Base-by-base conservation (phyloP, 2,888 invertebrate species). In the Troides aeacus region DNA sequence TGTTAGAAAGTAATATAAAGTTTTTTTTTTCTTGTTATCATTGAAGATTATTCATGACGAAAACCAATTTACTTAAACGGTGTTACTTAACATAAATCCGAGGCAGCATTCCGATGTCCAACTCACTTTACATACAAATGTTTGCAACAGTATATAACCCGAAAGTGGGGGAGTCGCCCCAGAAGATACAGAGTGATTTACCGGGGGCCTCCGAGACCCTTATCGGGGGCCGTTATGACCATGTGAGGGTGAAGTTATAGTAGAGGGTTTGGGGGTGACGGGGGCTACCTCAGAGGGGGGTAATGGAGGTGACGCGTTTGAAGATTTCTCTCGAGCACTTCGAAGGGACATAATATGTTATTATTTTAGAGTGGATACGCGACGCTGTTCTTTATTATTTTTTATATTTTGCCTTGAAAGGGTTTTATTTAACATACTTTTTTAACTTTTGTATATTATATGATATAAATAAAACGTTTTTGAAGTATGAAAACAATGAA, bases 191-290 rank as follows among this genome's bases (percentile, higher is more conserved):
- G 89, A 89, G 89, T 90, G 92, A 90, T 90, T 92, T 90, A 91
- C 85, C 76, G 89, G 86, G 90, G 89, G 89, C 86, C 90, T 87
- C 80, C 77, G 84, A 84, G 90, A 88, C 91, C 92, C 92, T 92
- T 92, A 92, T 92, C 92, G 85, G 82, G 85, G 81, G 88, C 88
- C 90, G 92, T 92, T 92, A 92, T 92, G 92, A 92, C 92, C 92
- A 92, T 92, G 92, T 92, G 92, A 92, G 92, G 90, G 90, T 84
- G 89, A 84, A 85, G 88, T 86, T 88, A 88, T 87, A 86, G 87
- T 87, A 82, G 81, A 82, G 77, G 77, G 81, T 79, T 78, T 77
- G 72, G 76, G 77, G 81, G 78, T 77, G 78, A 69, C 15, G 69
- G 64, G 59, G 71, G 72, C 72, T 75, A 77, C 76, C 74, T 75